Conservation (phyloP, 2,113 vertebrate genomes). For the Sinocyclocheilus maitianheensis region DNA sequence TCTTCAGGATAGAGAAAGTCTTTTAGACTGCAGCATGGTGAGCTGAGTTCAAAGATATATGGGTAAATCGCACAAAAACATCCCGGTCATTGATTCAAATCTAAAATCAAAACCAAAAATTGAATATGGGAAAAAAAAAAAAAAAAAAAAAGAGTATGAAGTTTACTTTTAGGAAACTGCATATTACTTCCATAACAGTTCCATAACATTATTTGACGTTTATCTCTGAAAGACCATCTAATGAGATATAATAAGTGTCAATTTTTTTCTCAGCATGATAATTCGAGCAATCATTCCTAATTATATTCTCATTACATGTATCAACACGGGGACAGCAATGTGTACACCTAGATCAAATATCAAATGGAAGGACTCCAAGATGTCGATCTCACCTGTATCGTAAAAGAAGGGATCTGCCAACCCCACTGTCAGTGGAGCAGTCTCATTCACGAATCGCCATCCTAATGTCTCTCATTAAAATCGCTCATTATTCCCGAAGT, state of each 20-base stretch:
- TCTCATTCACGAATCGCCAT: conserved; percentile 19
- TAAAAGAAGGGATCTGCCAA: conserved; percentile 39
- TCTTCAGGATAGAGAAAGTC: background rate
- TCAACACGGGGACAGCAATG: conserved; percentile 17
- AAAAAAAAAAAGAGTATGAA: background rate
- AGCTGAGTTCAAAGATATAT: background rate
- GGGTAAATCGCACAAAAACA: background rate
- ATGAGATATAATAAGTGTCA: conserved; percentile 20
- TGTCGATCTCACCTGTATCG: conserved; percentile 13
- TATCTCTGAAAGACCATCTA: conserved; percentile 13
- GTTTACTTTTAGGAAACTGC: background rate
- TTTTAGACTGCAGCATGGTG: background rate
- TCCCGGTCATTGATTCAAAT: background rate
- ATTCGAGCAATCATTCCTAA: conserved; percentile 38
- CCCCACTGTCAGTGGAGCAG: conserved; percentile 23
- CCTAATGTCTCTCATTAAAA: conserved; percentile 38
- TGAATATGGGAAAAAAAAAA: too few relatives aligned
- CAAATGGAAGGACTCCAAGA: conserved; percentile 36
- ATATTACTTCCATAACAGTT: background rate
- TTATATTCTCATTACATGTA: conserved; percentile 27
- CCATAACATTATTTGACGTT: background rate
- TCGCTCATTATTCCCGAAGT: conserved; percentile 36
- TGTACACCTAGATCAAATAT: conserved; percentile 45
- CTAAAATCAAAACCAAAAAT: too few relatives aligned
- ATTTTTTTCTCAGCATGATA: background rate